Percentiles rank a stretch among this genome's conserved stretches.
Conservation (phyloP, 2,113 vertebrate species). For the Ictalurus punctatus region DNA sequence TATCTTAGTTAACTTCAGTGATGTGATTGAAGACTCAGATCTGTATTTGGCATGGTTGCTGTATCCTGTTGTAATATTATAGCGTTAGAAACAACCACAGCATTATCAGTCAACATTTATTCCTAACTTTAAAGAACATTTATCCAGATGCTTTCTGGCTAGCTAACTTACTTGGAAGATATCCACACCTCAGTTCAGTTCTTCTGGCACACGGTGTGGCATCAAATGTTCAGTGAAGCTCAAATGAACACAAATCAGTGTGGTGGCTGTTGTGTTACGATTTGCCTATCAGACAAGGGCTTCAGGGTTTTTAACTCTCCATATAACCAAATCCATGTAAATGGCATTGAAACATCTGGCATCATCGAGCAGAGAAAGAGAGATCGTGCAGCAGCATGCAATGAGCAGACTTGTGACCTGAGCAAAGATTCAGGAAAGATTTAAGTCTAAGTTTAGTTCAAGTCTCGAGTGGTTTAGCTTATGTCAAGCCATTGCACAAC, state of each 20-base stretch:
- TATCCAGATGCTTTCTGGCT: background rate
- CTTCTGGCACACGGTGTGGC: background rate
- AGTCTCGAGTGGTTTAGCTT: background rate
- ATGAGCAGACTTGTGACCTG: background rate
- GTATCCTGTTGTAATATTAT: background rate
- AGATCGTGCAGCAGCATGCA: background rate
- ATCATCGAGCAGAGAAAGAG: background rate
- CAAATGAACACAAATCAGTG: conserved; percentile 6
- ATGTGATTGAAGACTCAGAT: background rate
- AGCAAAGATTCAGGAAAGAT: background rate
- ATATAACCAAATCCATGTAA: conserved; percentile 26
- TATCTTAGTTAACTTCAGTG: background rate
- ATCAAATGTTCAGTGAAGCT: conserved; percentile 17
- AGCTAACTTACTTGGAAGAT: background rate
- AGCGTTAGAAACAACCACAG: background rate
- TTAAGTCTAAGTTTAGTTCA: background rate
- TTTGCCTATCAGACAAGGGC: conserved; percentile 8
- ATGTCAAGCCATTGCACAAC: background rate
- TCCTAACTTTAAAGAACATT: background rate
- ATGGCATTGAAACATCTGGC: conserved; percentile 19
- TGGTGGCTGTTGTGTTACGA: background rate
- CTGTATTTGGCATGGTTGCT: background rate
- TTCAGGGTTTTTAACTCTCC: background rate
- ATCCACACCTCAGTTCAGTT: background rate
- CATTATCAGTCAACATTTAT: background rate